Evolutionary conservation across 2,888 invertebrate genomes (phyloP).

Genomic region (Tyria jacobaeae): DNA sequence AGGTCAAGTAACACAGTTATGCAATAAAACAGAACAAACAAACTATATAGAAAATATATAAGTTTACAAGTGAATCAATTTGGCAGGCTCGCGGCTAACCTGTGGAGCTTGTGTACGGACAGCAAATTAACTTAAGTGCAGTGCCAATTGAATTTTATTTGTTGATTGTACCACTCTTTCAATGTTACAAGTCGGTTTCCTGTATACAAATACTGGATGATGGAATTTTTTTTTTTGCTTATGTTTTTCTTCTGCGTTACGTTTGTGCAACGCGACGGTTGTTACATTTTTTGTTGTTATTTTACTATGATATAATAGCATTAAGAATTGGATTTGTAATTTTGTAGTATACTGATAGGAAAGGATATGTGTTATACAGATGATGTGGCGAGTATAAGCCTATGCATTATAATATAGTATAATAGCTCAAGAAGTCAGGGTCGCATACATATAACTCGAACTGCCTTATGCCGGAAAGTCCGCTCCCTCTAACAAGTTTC

Average conservation of each 20-base stretch:
- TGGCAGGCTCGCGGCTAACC: conserved; percentile 48
- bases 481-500: no score
- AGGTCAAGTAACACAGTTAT: no score
- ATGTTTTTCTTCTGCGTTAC: neutral
- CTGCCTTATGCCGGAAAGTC: no score
- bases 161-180: conserved; percentile 21
- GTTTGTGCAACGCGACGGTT: neutral
- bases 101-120: conserved; percentile 45
- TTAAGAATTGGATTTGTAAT: neutral
- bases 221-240: neutral
- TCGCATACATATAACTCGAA: no score
- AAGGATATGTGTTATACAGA: no score
- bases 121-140: conserved; percentile 45
- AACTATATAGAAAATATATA: conserved; percentile 7
- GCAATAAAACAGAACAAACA: neutral
- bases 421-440: no score
- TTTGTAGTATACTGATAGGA: no score
- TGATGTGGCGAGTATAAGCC: no score
- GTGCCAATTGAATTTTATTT: conserved; percentile 44
- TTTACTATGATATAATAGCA: neutral
- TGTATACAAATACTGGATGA: neutral
- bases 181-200: neutral
- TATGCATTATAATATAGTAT: no score
- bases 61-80: conserved; percentile 42
- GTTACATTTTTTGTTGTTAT: neutral